Conservation (phyloP, 2,797 vertebrate genomes). For the Lepilemur septentrionalis region DNA sequence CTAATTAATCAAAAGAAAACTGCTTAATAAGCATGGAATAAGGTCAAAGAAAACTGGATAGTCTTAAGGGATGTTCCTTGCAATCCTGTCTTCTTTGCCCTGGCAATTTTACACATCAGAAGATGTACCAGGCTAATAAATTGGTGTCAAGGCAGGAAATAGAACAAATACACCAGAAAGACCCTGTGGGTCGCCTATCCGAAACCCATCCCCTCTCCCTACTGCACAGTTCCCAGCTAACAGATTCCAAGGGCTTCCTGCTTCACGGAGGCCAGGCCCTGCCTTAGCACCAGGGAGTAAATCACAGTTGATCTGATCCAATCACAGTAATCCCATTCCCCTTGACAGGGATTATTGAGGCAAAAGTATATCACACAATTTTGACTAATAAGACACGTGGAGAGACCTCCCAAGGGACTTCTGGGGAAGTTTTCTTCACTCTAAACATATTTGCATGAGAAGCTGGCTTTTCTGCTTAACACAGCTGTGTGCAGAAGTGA, state of each 20-base stretch:
- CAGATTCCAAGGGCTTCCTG: not conserved
- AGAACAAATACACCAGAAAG: not conserved
- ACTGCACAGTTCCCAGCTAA: not conserved
- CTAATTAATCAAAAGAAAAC: constrained; percentile 54
- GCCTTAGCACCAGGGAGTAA: not conserved
- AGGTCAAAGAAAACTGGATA: constrained; percentile 20
- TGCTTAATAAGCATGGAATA: not conserved
- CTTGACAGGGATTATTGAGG: not conserved
- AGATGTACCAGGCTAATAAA: not conserved
- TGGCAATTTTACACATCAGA: not conserved
- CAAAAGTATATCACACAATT: not conserved
- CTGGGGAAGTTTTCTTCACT: not conserved
- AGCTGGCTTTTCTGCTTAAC: not conserved
- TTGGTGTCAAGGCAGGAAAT: not conserved
- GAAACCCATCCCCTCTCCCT: not conserved
- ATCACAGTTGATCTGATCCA: not conserved
- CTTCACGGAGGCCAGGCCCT: not conserved
- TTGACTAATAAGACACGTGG: not conserved
- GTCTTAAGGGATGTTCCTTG: not conserved
- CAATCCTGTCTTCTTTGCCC: not conserved
- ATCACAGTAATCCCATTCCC: not conserved
- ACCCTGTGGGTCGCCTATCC: not conserved
- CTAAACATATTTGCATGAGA: not conserved
- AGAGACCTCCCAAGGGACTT: not conserved
- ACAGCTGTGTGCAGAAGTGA: not conserved